These are phyloP conservation scores for Gadopsis bispinosus DNA, from an alignment of 2,797 vertebrate species.

Conservation along the genomic window DNA sequence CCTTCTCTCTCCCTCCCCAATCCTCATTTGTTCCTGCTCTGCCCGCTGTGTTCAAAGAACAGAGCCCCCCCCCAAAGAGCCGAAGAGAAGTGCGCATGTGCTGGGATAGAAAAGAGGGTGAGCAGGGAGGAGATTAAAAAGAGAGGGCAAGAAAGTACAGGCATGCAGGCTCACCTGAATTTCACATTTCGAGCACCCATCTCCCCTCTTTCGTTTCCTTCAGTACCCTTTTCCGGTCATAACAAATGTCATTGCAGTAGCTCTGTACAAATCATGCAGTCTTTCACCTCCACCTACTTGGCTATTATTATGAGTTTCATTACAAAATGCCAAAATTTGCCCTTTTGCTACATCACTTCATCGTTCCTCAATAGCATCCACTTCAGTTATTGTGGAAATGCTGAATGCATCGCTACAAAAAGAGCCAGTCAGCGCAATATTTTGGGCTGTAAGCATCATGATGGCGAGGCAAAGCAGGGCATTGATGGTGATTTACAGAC, in stretches of 20 bases:
- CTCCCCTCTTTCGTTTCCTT: conserved; percentile 16
- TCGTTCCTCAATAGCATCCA: conserved; percentile 10
- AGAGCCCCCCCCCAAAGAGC: conserved; percentile 44
- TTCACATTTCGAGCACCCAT: conserved; percentile 26
- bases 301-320: conserved; percentile 43
- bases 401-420: conserved; percentile 24
- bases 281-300: neutral
- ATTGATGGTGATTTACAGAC: conserved; percentile 45
- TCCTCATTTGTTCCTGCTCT: conserved; percentile 42
- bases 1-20: conserved; percentile 11
- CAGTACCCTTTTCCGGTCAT: conserved; percentile 10
- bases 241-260: conserved; percentile 37
- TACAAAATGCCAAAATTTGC: conserved; percentile 59
- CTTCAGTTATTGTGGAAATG: conserved; percentile 20
- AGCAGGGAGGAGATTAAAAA: conserved; percentile 10
- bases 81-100: conserved; percentile 30
- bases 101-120: conserved; percentile 30
- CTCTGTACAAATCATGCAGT: conserved; percentile 11
- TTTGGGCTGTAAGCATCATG: conserved; percentile 20
- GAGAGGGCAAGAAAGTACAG: conserved; percentile 15
- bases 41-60: conserved; percentile 56
- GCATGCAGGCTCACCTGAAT: conserved; percentile 40
- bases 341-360: conserved; percentile 50
- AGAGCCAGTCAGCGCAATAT: conserved; percentile 32
- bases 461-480: conserved; percentile 31